Base-by-base conservation (phyloP, 2,888 invertebrate species). In the Mayetiola destructor region DNA sequence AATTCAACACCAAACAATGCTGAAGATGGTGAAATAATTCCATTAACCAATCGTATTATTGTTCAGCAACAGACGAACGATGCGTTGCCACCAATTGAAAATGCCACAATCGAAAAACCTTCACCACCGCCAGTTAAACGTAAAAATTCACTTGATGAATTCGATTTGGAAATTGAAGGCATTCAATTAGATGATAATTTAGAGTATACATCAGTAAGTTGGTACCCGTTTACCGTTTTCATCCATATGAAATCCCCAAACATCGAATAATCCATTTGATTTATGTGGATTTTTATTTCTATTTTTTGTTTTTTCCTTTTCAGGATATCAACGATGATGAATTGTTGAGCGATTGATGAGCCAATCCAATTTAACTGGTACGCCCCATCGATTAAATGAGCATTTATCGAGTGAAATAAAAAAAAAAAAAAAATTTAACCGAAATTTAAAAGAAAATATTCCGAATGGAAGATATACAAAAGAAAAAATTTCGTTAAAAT, bases 121-220 rank as follows among this genome's bases (percentile, higher is more conserved):
- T 55, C 62, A 23, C 64, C 64, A 60, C 62, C 63, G 18, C 66
- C 65, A 55, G 65, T 65, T 57, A 64, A 64, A 39, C 62, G 65
- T 36, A 66, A 70, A 58, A 69, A 68, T 14, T 64, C 68, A 8
- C 66, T 65, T 62, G 80, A 81, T 65, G 91, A 92, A 65, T 72
- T 91, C 39, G 91, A 92, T 67, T 72, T 86, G 55, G 92, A 92
- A 70, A 78, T 92, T 56, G 89, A 90, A 62, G 85, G 84, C 62
- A 79, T 89, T 63, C 82, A 81, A 62, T 73, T 93, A 29, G 90
- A 91, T 68, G 86, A 86, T 61, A 80, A 79, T 66, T 82, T 87
- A 62, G 88, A 88, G 68, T n/a, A n/a, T n/a, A 80, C 81, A 57
- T 80, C 79, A 69, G 86, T 82, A 71, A 76, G 75, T 72, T 55